Conservation (phyloP, 2,113 vertebrate species). For the Cebus imitator region DNA sequence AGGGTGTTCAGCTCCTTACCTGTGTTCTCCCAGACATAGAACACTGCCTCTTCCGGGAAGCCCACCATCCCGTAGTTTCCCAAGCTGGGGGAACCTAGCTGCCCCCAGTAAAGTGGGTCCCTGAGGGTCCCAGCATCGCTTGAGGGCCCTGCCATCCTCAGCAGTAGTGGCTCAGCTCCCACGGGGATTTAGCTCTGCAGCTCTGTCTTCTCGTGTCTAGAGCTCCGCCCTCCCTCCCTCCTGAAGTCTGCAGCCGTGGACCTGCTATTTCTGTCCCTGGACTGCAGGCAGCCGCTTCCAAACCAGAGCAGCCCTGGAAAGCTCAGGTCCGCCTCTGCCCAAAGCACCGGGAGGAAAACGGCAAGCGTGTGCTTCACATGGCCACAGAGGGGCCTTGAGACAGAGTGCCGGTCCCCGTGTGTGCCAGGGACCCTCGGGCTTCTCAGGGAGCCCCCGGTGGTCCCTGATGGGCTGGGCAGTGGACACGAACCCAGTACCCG, state of each 20-base stretch:
- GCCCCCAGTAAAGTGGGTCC: fast-evolving
- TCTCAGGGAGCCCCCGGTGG: not conserved
- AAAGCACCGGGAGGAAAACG: not conserved
- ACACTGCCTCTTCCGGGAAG: not conserved
- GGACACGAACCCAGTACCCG: not conserved
- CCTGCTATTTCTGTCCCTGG: not conserved
- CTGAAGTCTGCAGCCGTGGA: not conserved
- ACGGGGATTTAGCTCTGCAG: not conserved
- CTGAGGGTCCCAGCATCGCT: not conserved
- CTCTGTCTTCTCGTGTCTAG: not conserved
- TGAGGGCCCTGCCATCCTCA: not conserved
- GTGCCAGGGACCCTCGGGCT: not conserved
- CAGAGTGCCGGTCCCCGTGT: not conserved
- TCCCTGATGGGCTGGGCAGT: fast-evolving
- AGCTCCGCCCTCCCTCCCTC: not conserved
- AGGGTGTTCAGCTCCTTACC: fast-evolving
- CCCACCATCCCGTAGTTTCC: not conserved
- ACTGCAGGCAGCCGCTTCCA: not conserved
- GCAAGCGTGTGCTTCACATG: not conserved
- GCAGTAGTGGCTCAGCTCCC: fast-evolving
- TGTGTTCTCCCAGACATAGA: fast-evolving
- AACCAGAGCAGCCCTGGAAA: not conserved
- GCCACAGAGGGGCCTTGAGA: no score
- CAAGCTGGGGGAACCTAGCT: fast-evolving
- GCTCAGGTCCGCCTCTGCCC: not conserved